Evolutionary conservation across 37 sponge, comb jelly and placozoan genomes (phyloP).

Genomic region (Haliclona indistincta): DNA sequence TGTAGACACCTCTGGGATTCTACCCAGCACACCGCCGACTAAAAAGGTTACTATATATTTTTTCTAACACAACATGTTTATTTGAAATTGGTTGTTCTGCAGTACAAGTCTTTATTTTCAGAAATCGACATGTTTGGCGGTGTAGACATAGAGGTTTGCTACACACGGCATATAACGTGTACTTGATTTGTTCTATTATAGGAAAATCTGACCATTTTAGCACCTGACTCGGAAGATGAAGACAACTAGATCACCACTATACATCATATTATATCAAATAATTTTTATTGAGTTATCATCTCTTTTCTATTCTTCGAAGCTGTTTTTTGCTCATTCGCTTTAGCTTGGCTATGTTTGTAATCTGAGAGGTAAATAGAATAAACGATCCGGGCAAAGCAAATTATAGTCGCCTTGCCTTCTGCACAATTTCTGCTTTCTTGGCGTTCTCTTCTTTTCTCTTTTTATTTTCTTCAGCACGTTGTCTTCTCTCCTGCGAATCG

Average conservation of each 20-base stretch:
- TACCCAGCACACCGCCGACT: slow-evolving; percentile 72
- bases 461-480: slow-evolving; percentile 56
- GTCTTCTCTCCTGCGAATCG: slow-evolving; percentile 41
- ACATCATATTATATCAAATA: background rate
- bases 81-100: too few relatives aligned
- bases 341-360: slow-evolving; percentile 71
- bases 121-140: slow-evolving; percentile 19
- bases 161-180: background rate
- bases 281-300: slow-evolving; percentile 27
- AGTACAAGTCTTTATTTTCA: slow-evolving; percentile 44
- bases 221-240: slow-evolving; percentile 75
- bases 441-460: slow-evolving; percentile 71
- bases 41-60: slow-evolving; percentile 52
- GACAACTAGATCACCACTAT: background rate
- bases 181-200: too few relatives aligned
- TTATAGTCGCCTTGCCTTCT: slow-evolving; percentile 44
- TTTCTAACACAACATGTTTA: too few relatives aligned
- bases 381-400: background rate
- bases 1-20: slow-evolving; percentile 38
- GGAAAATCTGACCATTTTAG: slow-evolving; percentile 35
- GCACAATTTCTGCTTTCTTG: slow-evolving; percentile 78
- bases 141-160: background rate
- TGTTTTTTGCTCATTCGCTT: slow-evolving; percentile 81
- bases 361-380: slow-evolving; percentile 34
- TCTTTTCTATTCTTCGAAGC: slow-evolving; percentile 61